phyloP scores from a whole-genome alignment of 2,797 vertebrate genomes.

The Bovichtus variegatus region DNA sequence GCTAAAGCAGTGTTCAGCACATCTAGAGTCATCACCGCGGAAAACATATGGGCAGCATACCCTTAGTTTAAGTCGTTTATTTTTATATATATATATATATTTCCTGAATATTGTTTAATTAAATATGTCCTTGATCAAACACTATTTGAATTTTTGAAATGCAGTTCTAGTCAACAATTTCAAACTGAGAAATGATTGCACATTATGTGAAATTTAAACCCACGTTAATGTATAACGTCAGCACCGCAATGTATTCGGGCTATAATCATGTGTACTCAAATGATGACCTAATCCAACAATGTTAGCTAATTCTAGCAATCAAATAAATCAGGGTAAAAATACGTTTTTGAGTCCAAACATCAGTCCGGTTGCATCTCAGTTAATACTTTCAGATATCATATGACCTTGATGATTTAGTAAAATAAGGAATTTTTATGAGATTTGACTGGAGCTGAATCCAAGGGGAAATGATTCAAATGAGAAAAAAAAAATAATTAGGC shows the following conservation, averaged over 20 bases:
- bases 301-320: not conserved
- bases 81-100: too few species aligned
- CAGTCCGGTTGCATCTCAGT: not conserved
- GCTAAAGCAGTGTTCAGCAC: conserved; percentile 31
- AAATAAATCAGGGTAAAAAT: not conserved
- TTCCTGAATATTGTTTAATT: not conserved
- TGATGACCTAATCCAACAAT: not conserved
- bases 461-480: conserved; percentile 17
- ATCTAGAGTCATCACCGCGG: conserved; percentile 14
- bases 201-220: not conserved
- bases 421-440: not conserved
- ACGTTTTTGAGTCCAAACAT: too few species aligned
- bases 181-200: not conserved
- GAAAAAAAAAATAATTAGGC: conserved; percentile 23
- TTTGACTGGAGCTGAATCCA: conserved; percentile 4
- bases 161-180: not conserved
- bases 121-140: not conserved
- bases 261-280: not conserved
- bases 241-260: not conserved
- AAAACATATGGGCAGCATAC: conserved; percentile 4
- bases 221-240: not conserved
- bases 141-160: not conserved
- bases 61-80: too few species aligned
- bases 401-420: not conserved
- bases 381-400: not conserved